Evolutionary conservation across 2,113 vertebrate genomes (phyloP).

Genomic region (Caracal caracal): DNA sequence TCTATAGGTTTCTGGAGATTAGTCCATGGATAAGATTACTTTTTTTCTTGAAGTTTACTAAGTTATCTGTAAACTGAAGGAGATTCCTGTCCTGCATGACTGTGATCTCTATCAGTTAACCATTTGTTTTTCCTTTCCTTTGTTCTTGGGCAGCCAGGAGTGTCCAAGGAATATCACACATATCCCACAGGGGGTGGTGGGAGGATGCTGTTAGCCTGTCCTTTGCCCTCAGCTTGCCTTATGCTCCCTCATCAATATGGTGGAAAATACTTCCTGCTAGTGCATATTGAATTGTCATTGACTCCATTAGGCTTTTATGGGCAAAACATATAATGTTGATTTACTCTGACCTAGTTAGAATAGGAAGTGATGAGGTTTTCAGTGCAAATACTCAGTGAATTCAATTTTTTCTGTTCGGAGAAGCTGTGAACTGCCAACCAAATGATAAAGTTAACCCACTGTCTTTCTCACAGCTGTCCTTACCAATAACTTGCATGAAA

Average conservation of each 20-base stretch:
- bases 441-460: not conserved
- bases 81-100: too few species aligned
- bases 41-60: too few species aligned
- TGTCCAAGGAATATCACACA: too few species aligned
- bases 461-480: not conserved
- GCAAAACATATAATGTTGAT: constrained; percentile 30
- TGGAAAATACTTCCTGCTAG: constrained; percentile 11
- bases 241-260: not conserved
- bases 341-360: not conserved
- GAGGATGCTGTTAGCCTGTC: too few species aligned
- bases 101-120: too few species aligned
- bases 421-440: constrained; percentile 12
- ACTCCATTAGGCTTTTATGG: not conserved
- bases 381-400: constrained; percentile 3
- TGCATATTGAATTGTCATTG: constrained; percentile 35
- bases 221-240: too few species aligned
- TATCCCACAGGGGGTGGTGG: too few species aligned
- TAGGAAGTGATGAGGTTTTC: constrained; percentile 35
- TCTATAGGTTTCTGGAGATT: too few species aligned
- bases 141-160: too few species aligned
- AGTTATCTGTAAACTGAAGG: too few species aligned
- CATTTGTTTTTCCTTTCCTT: too few species aligned
- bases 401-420: not conserved
- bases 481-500: not conserved
- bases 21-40: too few species aligned